A percentile compares a stretch with the other conserved stretches of the same genome.
Conservation (phyloP, 2,113 vertebrate species). For the Corvus moneduloides region DNA sequence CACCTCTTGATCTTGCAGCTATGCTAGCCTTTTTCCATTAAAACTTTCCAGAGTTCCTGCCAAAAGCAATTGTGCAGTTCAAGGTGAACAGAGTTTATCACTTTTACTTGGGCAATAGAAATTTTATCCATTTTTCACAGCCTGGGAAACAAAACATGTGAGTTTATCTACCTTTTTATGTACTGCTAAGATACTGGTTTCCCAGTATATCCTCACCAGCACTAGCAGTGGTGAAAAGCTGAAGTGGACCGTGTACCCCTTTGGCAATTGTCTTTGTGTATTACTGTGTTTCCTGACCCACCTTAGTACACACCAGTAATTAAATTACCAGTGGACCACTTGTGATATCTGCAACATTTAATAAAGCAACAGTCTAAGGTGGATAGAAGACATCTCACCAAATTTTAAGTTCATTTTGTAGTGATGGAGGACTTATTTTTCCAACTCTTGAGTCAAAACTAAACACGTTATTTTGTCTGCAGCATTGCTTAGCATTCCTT, state of each 20-base stretch:
- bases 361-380: not conserved
- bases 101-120: not conserved
- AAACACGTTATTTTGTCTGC: not conserved
- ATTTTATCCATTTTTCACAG: not conserved
- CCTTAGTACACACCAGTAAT: not conserved
- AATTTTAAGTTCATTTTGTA: not conserved
- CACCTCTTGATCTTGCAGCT: not conserved
- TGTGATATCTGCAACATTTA: not conserved
- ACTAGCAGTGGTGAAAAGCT: not conserved
- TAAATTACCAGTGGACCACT: not conserved
- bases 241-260: not conserved
- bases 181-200: not conserved
- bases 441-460: not conserved
- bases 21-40: not conserved
- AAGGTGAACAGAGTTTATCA: not conserved
- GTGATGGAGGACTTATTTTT: not conserved
- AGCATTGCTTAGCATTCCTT: not conserved
- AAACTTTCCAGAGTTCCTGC: not conserved
- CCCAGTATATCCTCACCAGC: not conserved
- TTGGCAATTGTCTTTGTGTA: not conserved
- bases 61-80: not conserved
- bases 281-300: not conserved
- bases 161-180: not conserved
- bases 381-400: not conserved
- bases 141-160: not conserved